Conservation (phyloP, 2,888 invertebrate genomes). For the Zelleria hepariella region DNA sequence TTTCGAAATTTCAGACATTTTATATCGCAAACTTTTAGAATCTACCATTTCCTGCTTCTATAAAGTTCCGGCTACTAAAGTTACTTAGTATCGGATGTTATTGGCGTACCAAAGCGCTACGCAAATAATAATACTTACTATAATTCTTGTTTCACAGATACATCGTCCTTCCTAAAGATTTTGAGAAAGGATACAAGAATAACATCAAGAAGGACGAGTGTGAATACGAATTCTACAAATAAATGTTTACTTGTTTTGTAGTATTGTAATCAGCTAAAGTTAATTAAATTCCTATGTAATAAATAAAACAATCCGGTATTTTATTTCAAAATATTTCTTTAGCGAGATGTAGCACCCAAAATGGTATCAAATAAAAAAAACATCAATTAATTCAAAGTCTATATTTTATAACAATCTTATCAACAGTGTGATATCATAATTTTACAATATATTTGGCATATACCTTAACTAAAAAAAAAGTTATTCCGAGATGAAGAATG, state of each 20-base stretch:
- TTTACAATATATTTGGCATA: slow-evolving; percentile 71
- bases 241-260: slow-evolving; percentile 38
- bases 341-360: neutral
- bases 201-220: slow-evolving; percentile 99
- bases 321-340: neutral
- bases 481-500: neutral
- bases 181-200: slow-evolving; percentile 99
- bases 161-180: slow-evolving; percentile 98
- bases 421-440: slow-evolving; percentile 64
- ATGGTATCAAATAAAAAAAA: slow-evolving; percentile 16
- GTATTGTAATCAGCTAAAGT: neutral
- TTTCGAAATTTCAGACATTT: no score
- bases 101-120: no score
- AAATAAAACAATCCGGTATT: neutral
- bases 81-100: no score
- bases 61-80: no score
- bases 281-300: neutral
- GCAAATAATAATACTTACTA: no score
- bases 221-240: slow-evolving; percentile 99
- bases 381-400: slow-evolving; percentile 45
- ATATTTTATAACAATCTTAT: slow-evolving; percentile 67
- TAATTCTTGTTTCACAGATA: slow-evolving; percentile 64
- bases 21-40: no score
- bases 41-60: no score
- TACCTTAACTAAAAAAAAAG: slow-evolving; percentile 37